Percentiles rank a stretch among this genome's conserved stretches.
Evolutionary conservation across 2,888 invertebrate genomes (phyloP).

Genomic region (Masnerella sp.): DNA sequence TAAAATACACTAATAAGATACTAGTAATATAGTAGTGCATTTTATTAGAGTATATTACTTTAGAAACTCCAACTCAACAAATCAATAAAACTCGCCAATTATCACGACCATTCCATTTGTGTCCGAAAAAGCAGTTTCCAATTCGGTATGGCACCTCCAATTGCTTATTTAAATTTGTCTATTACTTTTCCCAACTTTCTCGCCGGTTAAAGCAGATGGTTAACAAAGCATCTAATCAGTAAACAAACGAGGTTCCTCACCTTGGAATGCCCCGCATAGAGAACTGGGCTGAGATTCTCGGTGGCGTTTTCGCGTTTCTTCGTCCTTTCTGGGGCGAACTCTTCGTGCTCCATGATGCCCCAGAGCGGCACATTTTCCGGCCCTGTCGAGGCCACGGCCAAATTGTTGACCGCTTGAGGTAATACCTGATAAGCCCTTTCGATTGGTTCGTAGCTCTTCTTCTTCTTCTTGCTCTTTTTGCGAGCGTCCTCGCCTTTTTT

Average conservation of each 20-base stretch:
- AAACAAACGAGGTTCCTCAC: conserved; percentile 73
- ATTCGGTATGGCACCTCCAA: conserved; percentile 12
- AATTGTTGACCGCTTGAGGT: conserved; percentile 75
- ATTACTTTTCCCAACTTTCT: conserved; percentile 15
- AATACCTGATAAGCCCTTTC: conserved; percentile 75
- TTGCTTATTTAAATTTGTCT: conserved; percentile 31
- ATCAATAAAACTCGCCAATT: too few species aligned
- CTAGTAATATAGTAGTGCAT: too few species aligned
- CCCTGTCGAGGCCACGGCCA: conserved; percentile 73
- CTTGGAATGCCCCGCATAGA: conserved; percentile 83
- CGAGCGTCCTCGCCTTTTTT: conserved; percentile 70
- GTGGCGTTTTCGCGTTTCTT: conserved; percentile 35
- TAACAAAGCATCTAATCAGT: not conserved
- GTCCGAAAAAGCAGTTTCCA: conserved; percentile 12
- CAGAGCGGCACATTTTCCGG: conserved; percentile 72
- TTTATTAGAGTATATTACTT: too few species aligned
- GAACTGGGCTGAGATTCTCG: conserved; percentile 64
- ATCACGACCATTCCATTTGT: conserved; percentile 8
- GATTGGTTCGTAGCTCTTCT: conserved; percentile 66
- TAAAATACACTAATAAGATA: too few species aligned
- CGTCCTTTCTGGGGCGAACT: conserved; percentile 65
- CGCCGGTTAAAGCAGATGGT: conserved; percentile 13
- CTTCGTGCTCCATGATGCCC: conserved; percentile 76
- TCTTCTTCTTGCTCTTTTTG: conserved; percentile 50
- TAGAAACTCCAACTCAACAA: too few species aligned